These are phyloP conservation scores for Coccyzus lansbergi DNA, from an alignment of 2,797 vertebrate species.

Conservation along the genomic window DNA sequence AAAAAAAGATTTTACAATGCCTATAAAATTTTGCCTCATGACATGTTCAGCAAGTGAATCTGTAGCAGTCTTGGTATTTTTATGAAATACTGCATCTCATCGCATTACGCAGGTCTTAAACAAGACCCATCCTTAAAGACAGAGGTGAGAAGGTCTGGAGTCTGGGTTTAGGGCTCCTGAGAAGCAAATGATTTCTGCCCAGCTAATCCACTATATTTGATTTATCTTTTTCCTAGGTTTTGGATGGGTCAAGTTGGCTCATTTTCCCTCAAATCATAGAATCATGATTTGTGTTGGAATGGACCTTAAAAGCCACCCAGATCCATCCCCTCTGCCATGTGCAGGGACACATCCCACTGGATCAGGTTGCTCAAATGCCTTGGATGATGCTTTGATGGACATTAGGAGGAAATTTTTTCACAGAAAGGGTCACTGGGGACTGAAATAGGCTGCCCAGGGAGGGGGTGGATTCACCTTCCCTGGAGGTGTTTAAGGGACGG, in stretches of 20 bases:
- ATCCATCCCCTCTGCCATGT: too few species aligned
- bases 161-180: background rate
- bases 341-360: too few species aligned
- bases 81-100: slow-evolving; percentile 55
- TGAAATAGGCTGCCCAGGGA: too few species aligned
- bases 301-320: too few species aligned
- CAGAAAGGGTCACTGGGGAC: too few species aligned
- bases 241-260: background rate
- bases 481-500: too few species aligned
- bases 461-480: too few species aligned
- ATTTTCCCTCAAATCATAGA: background rate
- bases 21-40: slow-evolving; percentile 78
- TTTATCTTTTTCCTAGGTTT: background rate
- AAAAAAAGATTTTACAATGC: slow-evolving; percentile 79
- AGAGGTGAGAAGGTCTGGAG: background rate
- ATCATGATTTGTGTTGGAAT: too few species aligned
- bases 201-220: background rate
- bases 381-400: background rate
- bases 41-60: slow-evolving; percentile 74
- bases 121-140: slow-evolving; percentile 27
- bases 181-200: background rate
- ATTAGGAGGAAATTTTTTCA: too few species aligned
- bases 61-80: slow-evolving; percentile 60
- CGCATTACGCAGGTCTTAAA: slow-evolving; percentile 57
- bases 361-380: background rate